phyloP scores from a whole-genome alignment of 2,888 invertebrate genomes.

The Drosophila mimetica region DNA sequence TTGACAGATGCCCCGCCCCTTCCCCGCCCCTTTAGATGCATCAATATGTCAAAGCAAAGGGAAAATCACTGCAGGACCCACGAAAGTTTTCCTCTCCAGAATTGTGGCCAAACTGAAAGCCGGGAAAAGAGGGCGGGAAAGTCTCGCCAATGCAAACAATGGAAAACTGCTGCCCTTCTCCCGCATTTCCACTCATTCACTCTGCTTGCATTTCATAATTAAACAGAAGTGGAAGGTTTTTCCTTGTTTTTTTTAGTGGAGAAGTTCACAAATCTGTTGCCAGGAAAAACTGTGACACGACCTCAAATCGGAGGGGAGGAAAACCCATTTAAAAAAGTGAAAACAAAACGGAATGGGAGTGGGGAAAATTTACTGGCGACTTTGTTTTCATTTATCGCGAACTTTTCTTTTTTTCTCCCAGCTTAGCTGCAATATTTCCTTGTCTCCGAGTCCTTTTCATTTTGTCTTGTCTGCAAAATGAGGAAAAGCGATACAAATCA shows the following conservation, averaged over 20 bases:
- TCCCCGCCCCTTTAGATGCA: slow-evolving; percentile 1
- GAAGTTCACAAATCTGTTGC: slow-evolving; percentile 8
- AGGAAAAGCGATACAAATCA: slow-evolving; percentile 24
- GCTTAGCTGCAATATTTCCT: slow-evolving; percentile 18
- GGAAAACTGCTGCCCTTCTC: neutral
- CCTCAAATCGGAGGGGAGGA: slow-evolving; percentile 20
- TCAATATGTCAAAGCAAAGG: slow-evolving; percentile 34
- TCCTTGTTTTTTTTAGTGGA: neutral
- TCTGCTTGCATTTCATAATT: slow-evolving; percentile 52
- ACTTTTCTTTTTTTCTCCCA: slow-evolving; percentile 30
- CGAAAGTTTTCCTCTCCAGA: slow-evolving; percentile 26
- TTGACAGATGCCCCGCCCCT: slow-evolving; percentile 27
- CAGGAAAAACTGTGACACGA: slow-evolving; percentile 45
- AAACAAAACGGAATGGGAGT: slow-evolving; percentile 1
- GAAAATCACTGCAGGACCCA: slow-evolving; percentile 28
- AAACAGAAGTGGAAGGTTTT: slow-evolving; percentile 25
- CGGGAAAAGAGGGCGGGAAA: neutral
- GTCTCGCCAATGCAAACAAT: slow-evolving; percentile 26
- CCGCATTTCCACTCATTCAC: slow-evolving; percentile 17
- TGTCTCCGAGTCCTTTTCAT: slow-evolving; percentile 14
- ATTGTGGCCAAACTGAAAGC: slow-evolving; percentile 26
- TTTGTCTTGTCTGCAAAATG: slow-evolving; percentile 6
- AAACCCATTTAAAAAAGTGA: slow-evolving; percentile 23
- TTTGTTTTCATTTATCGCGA: slow-evolving; percentile 41
- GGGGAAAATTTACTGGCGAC: slow-evolving; percentile 22